Conservation (phyloP, 2,797 vertebrate species). For the Falco concolor region DNA sequence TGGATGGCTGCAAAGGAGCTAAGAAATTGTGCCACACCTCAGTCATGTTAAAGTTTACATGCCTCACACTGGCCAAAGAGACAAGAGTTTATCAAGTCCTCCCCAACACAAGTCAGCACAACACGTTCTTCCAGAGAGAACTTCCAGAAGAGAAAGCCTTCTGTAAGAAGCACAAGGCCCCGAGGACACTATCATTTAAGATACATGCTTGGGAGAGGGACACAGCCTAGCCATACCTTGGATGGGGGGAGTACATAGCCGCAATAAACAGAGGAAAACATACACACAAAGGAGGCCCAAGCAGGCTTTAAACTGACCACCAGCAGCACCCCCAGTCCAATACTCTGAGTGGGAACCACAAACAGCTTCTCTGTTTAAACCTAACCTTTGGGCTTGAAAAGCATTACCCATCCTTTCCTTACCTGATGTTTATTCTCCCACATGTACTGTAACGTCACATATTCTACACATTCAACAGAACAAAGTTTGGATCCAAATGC, state of each 20-base stretch:
- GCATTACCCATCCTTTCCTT: not conserved
- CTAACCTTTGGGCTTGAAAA: not conserved
- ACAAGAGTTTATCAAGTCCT: not conserved
- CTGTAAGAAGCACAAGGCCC: not conserved
- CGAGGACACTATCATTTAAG: not conserved
- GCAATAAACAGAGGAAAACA: not conserved
- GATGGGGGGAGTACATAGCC: not conserved
- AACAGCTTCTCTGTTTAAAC: not conserved
- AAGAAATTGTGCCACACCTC: not conserved
- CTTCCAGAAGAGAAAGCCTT: not conserved
- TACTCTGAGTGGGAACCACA: not conserved
- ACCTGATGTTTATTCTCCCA: slow-evolving; percentile 92
- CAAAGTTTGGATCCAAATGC: slow-evolving; percentile 89
- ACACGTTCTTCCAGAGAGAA: not conserved
- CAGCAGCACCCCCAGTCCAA: not conserved
- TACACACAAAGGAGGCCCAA: not conserved
- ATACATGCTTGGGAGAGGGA: not conserved
- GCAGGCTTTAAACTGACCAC: not conserved
- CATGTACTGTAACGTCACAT: slow-evolving; percentile 83
- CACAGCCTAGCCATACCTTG: not conserved
- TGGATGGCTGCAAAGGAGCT: not conserved
- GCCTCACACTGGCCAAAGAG: not conserved
- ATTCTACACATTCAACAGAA: slow-evolving; percentile 80
- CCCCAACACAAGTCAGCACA: not conserved
- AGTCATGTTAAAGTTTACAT: not conserved